Conservation (phyloP, 2,113 vertebrate species). For the Corydoras sp. region DNA sequence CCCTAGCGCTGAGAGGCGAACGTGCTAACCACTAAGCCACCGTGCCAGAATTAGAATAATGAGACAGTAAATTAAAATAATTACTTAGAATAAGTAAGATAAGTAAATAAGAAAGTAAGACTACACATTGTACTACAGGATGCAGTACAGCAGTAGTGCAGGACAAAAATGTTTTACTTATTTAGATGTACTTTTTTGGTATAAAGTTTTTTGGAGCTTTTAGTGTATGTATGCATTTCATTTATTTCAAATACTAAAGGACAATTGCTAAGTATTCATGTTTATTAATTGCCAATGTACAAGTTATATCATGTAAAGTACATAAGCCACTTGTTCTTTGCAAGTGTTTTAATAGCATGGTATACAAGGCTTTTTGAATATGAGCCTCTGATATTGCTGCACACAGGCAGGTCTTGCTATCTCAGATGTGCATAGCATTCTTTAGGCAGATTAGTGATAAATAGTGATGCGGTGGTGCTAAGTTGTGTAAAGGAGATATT, state of each 20-base stretch:
- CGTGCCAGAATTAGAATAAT: too few species aligned
- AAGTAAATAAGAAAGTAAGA: too few species aligned
- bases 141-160: too few species aligned
- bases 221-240: too few species aligned
- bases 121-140: too few species aligned
- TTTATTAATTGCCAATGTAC: slow-evolving; percentile 22
- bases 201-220: too few species aligned
- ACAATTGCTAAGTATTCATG: slow-evolving; percentile 4
- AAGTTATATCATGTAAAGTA: slow-evolving; percentile 34
- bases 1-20: too few species aligned
- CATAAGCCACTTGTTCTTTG: slow-evolving; percentile 34
- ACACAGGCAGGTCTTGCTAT: slow-evolving; percentile 21
- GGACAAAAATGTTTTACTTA: too few species aligned
- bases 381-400: slow-evolving; percentile 21
- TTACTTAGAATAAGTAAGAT: too few species aligned
- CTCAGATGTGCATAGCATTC: slow-evolving; percentile 22
- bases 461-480: slow-evolving; percentile 32
- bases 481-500: slow-evolving; percentile 24
- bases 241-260: background rate
- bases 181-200: too few species aligned
- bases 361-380: slow-evolving; percentile 27
- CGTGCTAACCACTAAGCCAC: too few species aligned
- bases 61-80: too few species aligned
- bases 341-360: slow-evolving; percentile 39
- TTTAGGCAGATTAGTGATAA: slow-evolving; percentile 27